phyloP scores from a whole-genome alignment of 1,140 invertebrate genomes.

The Bilobella aurantiaca region DNA sequence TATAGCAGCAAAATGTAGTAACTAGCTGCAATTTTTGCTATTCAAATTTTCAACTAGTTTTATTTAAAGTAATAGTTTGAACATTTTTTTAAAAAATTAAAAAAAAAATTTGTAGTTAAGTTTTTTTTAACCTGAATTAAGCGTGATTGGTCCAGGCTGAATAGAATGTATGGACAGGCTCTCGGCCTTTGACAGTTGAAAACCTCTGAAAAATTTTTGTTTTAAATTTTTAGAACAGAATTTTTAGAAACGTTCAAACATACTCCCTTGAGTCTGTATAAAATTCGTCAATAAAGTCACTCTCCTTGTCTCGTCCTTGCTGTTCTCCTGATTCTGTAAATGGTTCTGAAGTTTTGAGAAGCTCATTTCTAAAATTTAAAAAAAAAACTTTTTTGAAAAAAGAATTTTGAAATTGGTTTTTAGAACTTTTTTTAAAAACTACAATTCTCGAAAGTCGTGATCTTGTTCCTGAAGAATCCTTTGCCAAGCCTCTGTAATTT shows the following conservation, averaged over 20 bases:
- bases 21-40: not conserved
- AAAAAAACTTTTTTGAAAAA: not conserved
- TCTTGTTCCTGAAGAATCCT: not conserved
- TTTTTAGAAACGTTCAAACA: not conserved
- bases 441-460: not conserved
- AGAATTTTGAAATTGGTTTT: not conserved
- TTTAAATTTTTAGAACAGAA: not conserved
- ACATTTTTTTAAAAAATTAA: not conserved
- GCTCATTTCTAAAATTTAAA: not conserved
- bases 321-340: not conserved
- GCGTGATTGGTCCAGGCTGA: not conserved
- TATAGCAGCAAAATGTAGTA: not conserved
- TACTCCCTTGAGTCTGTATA: not conserved
- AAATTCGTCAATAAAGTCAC: not conserved
- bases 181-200: not conserved
- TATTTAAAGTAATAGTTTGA: not conserved
- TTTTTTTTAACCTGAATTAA: not conserved
- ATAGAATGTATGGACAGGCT: not conserved
- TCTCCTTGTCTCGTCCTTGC: not conserved
- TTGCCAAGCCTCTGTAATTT: not conserved
- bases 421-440: no score
- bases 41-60: no score
- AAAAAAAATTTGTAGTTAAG: no score
- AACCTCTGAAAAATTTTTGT: not conserved
- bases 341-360: not conserved